Evolutionary conservation across 2,888 invertebrate genomes (phyloP).

Genomic region (Nudaria mundana): DNA sequence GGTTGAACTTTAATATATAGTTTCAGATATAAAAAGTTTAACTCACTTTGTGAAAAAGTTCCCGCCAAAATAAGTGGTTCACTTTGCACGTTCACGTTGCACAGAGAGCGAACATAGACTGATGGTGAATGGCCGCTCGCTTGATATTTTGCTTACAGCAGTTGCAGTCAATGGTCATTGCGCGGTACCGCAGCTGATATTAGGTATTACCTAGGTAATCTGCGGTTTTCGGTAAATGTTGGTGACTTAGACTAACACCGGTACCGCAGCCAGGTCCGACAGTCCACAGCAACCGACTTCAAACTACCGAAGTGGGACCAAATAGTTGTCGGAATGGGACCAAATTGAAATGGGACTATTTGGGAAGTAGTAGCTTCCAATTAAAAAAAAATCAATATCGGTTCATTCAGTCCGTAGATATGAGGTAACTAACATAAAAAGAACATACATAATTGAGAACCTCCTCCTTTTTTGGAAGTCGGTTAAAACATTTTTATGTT

Average conservation of each 20-base stretch:
- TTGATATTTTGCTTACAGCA: slow-evolving; percentile 44
- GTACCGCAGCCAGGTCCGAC: too few relatives aligned
- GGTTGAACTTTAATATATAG: too few relatives aligned
- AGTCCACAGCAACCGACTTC: too few relatives aligned
- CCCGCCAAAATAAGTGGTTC: slow-evolving; percentile 22
- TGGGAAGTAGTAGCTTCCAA: too few relatives aligned
- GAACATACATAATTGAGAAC: too few relatives aligned
- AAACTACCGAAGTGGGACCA: too few relatives aligned
- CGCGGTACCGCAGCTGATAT: slow-evolving; percentile 20
- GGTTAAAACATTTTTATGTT: slow-evolving; percentile 34
- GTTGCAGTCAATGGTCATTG: slow-evolving; percentile 29
- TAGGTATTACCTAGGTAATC: slow-evolving; percentile 34
- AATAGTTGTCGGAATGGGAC: too few relatives aligned
- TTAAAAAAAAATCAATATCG: too few relatives aligned
- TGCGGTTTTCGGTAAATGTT: slow-evolving; percentile 42
- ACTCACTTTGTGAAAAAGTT: slow-evolving; percentile 37
- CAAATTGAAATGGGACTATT: too few relatives aligned
- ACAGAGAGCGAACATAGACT: slow-evolving; percentile 40
- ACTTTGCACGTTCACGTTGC: slow-evolving; percentile 35
- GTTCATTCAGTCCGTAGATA: too few relatives aligned
- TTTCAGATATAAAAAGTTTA: slow-evolving; percentile 9
- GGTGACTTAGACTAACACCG: slow-evolving; percentile 37
- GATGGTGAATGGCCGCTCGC: slow-evolving; percentile 22
- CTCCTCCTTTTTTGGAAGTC: too few relatives aligned
- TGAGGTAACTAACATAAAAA: too few relatives aligned